A percentile compares a stretch with the other conserved stretches of the same genome.
These are phyloP conservation scores for Listronotus bonariensis DNA, from an alignment of 1,140 invertebrate species.

Conservation along the genomic window DNA sequence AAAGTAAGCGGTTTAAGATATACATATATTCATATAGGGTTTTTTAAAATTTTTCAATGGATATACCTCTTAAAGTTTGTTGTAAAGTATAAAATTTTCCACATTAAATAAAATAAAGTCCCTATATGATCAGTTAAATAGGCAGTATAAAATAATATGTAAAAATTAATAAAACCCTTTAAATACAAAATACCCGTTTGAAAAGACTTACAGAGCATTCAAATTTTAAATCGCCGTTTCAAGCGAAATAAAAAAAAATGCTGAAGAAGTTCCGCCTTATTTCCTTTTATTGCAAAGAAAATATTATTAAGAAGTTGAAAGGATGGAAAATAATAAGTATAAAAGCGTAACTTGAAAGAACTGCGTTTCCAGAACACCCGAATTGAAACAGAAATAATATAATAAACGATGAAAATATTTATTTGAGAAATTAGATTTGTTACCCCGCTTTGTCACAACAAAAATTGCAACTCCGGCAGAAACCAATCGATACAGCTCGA, in stretches of 20 bases:
- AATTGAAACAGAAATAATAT: conserved; percentile 55
- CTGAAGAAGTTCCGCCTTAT: conserved; percentile 33
- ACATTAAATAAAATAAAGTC: too few relatives aligned
- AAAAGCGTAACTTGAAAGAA: conserved; percentile 47
- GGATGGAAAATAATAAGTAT: conserved; percentile 50
- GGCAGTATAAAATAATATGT: too few relatives aligned
- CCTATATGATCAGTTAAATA: too few relatives aligned
- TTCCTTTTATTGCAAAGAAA: conserved; percentile 37
- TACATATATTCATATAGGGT: too few relatives aligned
- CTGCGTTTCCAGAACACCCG: conserved; percentile 43
- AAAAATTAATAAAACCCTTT: too few relatives aligned
- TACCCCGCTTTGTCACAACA: conserved; percentile 47
- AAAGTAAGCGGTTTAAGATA: too few relatives aligned
- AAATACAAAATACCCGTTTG: too few relatives aligned
- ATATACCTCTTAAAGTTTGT: too few relatives aligned
- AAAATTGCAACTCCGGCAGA: conserved; percentile 39
- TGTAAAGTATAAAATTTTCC: too few relatives aligned
- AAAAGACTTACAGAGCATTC: too few relatives aligned
- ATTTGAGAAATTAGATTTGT: conserved; percentile 56
- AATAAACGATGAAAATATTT: conserved; percentile 55
- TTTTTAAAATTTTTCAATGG: too few relatives aligned
- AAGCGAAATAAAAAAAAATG: conserved; percentile 5
- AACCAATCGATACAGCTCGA: conserved; percentile 37
- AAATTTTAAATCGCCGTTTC: too few relatives aligned
- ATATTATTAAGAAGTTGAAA: conserved; percentile 44